Evolutionary conservation across 2,888 invertebrate genomes (phyloP).

Genomic region (Chrysotoxum bicinctum): DNA sequence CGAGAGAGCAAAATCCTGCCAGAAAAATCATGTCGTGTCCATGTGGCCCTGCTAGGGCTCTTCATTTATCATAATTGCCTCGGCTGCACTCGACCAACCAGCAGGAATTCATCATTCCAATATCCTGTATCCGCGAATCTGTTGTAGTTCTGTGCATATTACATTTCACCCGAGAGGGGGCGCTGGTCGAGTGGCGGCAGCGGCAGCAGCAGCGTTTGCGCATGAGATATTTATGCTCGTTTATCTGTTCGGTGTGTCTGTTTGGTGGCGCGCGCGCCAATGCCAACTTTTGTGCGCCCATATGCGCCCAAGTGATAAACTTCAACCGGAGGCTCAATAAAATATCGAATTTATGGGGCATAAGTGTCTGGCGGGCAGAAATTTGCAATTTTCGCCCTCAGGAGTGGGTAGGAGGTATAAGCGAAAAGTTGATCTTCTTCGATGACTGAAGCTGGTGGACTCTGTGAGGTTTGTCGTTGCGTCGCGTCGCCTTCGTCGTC

Average conservation of each 20-base stretch:
- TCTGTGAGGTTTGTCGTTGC: constrained; percentile 20
- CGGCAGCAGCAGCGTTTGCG: constrained; percentile 36
- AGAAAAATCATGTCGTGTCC: constrained; percentile 55
- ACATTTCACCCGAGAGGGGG: constrained; percentile 46
- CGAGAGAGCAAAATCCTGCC: constrained; percentile 8
- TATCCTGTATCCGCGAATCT: constrained; percentile 58
- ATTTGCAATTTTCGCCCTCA: constrained; percentile 74
- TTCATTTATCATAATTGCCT: constrained; percentile 74
- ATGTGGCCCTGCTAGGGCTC: constrained; percentile 56
- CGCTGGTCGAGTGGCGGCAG: constrained; percentile 1
- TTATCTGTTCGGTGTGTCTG: constrained; percentile 42
- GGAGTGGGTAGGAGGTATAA: constrained; percentile 42
- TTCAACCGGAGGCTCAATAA: constrained; percentile 75
- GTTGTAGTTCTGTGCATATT: constrained; percentile 56
- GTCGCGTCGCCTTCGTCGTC: background rate
- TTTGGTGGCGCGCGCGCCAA: constrained; percentile 55
- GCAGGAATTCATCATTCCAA: constrained; percentile 74
- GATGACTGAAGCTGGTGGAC: constrained; percentile 16
- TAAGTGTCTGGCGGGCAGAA: constrained; percentile 74
- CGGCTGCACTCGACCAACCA: constrained; percentile 64
- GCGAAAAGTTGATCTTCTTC: constrained; percentile 65
- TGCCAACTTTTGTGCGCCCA: constrained; percentile 62
- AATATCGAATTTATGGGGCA: constrained; percentile 75
- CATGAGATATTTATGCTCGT: constrained; percentile 69
- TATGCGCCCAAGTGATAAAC: constrained; percentile 74